Conservation (phyloP, 2,113 vertebrate species). For the Brachyhypopomus occidentalis region DNA sequence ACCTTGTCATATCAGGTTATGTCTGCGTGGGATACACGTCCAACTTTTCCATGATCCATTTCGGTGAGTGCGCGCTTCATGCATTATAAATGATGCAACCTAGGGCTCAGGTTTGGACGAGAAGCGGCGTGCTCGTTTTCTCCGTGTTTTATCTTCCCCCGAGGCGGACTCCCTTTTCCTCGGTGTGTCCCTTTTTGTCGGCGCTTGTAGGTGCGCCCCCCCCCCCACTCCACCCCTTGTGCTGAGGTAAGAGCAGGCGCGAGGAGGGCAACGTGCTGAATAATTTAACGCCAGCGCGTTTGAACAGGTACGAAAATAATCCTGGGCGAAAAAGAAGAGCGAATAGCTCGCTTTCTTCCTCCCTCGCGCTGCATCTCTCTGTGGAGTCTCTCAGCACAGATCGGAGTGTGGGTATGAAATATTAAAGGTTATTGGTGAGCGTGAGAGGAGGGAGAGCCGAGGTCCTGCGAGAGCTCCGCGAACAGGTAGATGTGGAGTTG, state of each 20-base stretch:
- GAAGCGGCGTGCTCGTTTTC: slow-evolving; percentile 62
- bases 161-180: slow-evolving; percentile 52
- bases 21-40: slow-evolving; percentile 58
- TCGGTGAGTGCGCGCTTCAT: slow-evolving; percentile 58
- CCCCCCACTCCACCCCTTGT: slow-evolving; percentile 43
- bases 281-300: slow-evolving; percentile 87
- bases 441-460: slow-evolving; percentile 60
- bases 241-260: slow-evolving; percentile 79
- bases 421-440: slow-evolving; percentile 79
- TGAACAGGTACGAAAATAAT: slow-evolving; percentile 93
- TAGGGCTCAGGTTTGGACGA: slow-evolving; percentile 63
- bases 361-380: slow-evolving; percentile 54
- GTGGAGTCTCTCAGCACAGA: slow-evolving; percentile 75
- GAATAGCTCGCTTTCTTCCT: slow-evolving; percentile 52
- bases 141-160: slow-evolving; percentile 44
- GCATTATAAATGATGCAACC: slow-evolving; percentile 69
- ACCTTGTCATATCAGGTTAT: slow-evolving; percentile 49
- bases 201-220: slow-evolving; percentile 75
- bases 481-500: slow-evolving; percentile 51
- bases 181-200: slow-evolving; percentile 64
- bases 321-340: slow-evolving; percentile 69
- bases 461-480: slow-evolving; percentile 60
- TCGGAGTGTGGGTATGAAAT: slow-evolving; percentile 76
- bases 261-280: slow-evolving; percentile 79
- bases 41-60: slow-evolving; percentile 65